Base-by-base conservation (phyloP, 2,113 vertebrate species). In the Mellivora capensis region DNA sequence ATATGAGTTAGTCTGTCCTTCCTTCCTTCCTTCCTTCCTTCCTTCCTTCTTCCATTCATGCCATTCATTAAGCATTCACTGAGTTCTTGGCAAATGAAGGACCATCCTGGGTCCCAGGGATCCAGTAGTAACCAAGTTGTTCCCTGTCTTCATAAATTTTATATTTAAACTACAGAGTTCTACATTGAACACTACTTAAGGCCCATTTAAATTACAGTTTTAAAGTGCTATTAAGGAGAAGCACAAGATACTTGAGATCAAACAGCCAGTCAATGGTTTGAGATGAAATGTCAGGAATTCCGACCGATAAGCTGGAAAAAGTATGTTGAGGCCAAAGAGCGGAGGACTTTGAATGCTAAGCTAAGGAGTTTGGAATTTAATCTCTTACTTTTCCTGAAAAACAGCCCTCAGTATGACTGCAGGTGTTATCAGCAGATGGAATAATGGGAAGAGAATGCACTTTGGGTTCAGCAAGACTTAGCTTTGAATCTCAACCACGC, bases 351-450 rank as follows among this genome's bases (percentile, higher is more conserved):
- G 59, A 84, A 83, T 39, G 27, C 29, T 39, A 59, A 21, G 21
- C 31, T 71, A 59, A 76, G 49, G 57, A 62, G 47, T 90, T 96
- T n/a, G 29, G 37, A 90, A 87, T 90, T 83, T 82, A 83, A 77
- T 49, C 76, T 95, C 88, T 96, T 44, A 39, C 52, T 80, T 81
- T 76, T 90, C 47, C 81, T 90, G 62, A 88, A 91, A 62, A 57
- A 47, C 52, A 47, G 25, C 23, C 87, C n/a, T 96, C 39, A 2
- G n/a, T 61, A 29, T 64, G 74, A 39, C 25, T 2, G 14, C 44
- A 83, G 64, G 34, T 62, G 14, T 93, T 61, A 23, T n/a, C 71
- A 85, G 59, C 20, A 84, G 69, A 82, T 39, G 34, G 44, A 37
- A 27, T 13, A 59, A 34, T 62, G 18, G 77, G 47, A 87, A 29